These are phyloP conservation scores for Carlito syrichta DNA, from an alignment of 2,113 vertebrate species.

Conservation along the genomic window DNA sequence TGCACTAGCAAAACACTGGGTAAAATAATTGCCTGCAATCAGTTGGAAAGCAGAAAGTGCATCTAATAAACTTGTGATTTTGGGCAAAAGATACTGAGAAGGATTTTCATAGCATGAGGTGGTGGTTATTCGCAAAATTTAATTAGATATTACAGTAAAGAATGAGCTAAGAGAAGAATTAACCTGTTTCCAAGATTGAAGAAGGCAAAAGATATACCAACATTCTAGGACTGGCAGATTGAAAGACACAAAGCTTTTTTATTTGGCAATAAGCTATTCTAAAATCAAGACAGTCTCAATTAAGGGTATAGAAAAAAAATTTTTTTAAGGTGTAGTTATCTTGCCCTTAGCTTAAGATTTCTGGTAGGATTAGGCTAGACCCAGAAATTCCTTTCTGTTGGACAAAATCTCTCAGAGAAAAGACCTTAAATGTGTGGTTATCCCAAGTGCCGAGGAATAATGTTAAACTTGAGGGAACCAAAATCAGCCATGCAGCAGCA, in stretches of 20 bases:
- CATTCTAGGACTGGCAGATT: not conserved
- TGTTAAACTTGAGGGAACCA: not conserved
- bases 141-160: not conserved
- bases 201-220: not conserved
- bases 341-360: not conserved
- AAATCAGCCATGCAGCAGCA: not conserved
- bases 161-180: not conserved
- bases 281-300: not conserved
- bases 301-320: not conserved
- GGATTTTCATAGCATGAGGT: not conserved
- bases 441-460: not conserved
- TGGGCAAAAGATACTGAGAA: not conserved
- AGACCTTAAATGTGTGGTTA: not conserved
- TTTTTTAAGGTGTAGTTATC: not conserved
- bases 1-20: not conserved
- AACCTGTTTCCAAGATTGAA: not conserved
- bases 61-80: constrained; percentile 14
- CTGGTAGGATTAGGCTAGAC: not conserved
- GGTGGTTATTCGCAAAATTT: not conserved
- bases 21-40: not conserved
- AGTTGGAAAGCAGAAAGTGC: not conserved
- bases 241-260: not conserved
- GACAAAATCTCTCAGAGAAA: not conserved
- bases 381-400: not conserved
- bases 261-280: not conserved